These are phyloP conservation scores for Morpho helenor DNA, from an alignment of 2,888 invertebrate genomes.

Conservation along the genomic window DNA sequence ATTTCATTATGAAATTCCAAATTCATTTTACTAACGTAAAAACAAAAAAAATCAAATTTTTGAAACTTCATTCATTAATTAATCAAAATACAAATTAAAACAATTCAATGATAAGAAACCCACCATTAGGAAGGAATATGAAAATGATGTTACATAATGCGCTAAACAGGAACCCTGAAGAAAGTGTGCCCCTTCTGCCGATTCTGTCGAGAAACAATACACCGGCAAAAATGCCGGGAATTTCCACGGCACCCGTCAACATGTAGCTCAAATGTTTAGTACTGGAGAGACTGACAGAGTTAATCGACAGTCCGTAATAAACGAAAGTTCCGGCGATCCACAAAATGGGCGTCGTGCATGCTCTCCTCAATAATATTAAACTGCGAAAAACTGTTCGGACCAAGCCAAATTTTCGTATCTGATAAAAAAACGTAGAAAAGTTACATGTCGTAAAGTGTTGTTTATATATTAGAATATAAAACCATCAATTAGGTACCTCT, in stretches of 20 bases:
- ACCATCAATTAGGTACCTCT: background rate
- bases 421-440: too few species aligned
- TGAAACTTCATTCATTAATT: background rate
- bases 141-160: constrained; percentile 27
- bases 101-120: constrained; percentile 25
- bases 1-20: background rate
- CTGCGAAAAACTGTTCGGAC: constrained; percentile 65
- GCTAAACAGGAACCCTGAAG: constrained; percentile 59
- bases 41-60: background rate
- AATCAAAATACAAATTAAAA: too few species aligned
- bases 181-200: constrained; percentile 80
- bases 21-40: too few species aligned
- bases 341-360: constrained; percentile 78
- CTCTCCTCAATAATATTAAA: constrained; percentile 65
- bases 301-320: constrained; percentile 83
- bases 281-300: constrained; percentile 82
- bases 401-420: constrained; percentile 18
- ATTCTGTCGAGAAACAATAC: constrained; percentile 77
- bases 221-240: constrained; percentile 82
- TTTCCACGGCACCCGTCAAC: constrained; percentile 80
- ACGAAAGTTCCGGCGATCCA: constrained; percentile 83
- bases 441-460: too few species aligned
- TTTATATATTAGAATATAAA: too few species aligned
- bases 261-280: constrained; percentile 83
- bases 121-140: constrained; percentile 26